Evolutionary conservation across 1,140 invertebrate genomes (phyloP).

Genomic region (Hycleus cichorii): DNA sequence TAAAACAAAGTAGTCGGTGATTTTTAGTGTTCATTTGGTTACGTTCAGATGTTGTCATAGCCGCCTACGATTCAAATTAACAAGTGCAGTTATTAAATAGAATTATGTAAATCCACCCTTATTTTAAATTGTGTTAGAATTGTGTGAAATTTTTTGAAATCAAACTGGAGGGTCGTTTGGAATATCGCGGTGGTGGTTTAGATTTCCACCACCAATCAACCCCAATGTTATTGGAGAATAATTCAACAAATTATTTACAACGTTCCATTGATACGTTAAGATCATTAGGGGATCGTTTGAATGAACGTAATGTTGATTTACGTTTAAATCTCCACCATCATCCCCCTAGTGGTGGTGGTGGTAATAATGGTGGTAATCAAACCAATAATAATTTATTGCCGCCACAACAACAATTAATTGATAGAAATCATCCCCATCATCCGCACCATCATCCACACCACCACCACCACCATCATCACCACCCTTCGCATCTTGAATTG

Average conservation of each 20-base stretch:
- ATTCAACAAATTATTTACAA: conserved; percentile 53
- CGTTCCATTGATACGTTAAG: conserved; percentile 59
- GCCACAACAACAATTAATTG: conserved; percentile 14
- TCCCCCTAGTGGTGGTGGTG: conserved; percentile 6
- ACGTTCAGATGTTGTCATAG: too few species aligned
- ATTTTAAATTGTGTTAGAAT: too few species aligned
- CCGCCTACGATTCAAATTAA: too few species aligned
- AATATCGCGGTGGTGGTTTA: conserved; percentile 37
- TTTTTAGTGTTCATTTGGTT: too few species aligned
- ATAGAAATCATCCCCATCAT: conserved; percentile 12
- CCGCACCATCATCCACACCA: conserved; percentile 1
- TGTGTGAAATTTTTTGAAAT: too few species aligned
- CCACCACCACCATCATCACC: conserved; percentile 1
- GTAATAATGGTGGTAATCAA: not conserved
- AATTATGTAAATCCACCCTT: not conserved
- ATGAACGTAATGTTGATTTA: conserved; percentile 36
- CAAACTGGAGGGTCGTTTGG: conserved; percentile 38
- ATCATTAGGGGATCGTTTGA: conserved; percentile 40
- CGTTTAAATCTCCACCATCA: conserved; percentile 36
- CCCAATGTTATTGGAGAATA: conserved; percentile 36
- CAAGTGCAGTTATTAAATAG: too few species aligned
- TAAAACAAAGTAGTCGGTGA: too few species aligned
- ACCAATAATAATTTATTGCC: not conserved
- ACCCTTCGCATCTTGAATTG: conserved; percentile 24
- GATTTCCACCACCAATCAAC: conserved; percentile 37